Conservation (phyloP, 1,140 invertebrate species). For the Drosophila tropicalis region DNA sequence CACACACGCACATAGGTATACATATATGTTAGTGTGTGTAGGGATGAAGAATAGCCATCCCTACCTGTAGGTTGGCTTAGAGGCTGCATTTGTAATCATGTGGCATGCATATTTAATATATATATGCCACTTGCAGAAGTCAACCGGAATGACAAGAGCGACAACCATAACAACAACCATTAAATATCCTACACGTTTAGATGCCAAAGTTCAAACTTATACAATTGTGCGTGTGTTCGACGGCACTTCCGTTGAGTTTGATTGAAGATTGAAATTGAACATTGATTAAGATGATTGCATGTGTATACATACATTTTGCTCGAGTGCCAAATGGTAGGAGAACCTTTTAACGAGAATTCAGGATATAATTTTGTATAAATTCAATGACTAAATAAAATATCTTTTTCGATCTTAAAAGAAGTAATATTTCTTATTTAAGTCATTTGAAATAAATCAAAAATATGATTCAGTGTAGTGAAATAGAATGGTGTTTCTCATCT, state of each 20-base stretch:
- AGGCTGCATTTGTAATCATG: constrained; percentile 6
- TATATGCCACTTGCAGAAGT: constrained; percentile 7
- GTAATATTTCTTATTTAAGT: no score
- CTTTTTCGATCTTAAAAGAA: no score
- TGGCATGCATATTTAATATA: constrained; percentile 16
- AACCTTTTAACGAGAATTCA: background rate
- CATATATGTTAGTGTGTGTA: background rate
- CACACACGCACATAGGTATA: constrained; percentile 6
- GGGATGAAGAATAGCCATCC: background rate
- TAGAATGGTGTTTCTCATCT: no score
- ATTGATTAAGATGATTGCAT: constrained; percentile 11
- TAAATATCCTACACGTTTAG: background rate
- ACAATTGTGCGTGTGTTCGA: background rate
- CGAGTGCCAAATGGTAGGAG: background rate
- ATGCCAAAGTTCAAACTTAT: background rate
- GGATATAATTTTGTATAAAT: background rate
- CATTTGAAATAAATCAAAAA: no score
- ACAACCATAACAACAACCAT: background rate
- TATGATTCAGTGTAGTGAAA: no score
- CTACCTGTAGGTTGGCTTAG: constrained; percentile 7
- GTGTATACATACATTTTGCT: background rate
- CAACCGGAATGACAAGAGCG: background rate
- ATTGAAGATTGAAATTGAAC: constrained; percentile 7
- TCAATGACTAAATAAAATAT: no score
- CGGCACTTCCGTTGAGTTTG: background rate